Percentiles rank a stretch among this genome's conserved stretches.
phyloP scores from a whole-genome alignment of 2,888 invertebrate genomes.

The Marasmarcha lunaedactyla region DNA sequence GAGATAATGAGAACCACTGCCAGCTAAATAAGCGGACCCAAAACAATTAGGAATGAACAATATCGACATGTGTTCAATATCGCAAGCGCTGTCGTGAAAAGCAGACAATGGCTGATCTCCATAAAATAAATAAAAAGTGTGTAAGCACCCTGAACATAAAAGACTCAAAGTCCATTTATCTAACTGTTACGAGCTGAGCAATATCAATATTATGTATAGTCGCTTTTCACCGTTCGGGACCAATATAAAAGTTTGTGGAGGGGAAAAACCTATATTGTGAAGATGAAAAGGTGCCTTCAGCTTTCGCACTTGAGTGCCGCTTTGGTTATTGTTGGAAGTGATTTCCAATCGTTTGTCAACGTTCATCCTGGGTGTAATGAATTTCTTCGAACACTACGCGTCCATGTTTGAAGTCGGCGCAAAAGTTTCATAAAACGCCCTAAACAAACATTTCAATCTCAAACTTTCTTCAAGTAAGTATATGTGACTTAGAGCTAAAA shows the following conservation, averaged over 20 bases:
- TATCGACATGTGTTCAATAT: too few relatives aligned
- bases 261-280: slow-evolving; percentile 13
- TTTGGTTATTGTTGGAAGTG: slow-evolving; percentile 16
- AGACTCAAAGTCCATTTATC: not conserved
- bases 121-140: too few relatives aligned
- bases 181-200: not conserved
- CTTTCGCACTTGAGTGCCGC: slow-evolving; percentile 23
- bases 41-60: too few relatives aligned
- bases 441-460: too few relatives aligned
- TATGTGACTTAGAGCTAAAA: too few relatives aligned
- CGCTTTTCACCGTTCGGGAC: slow-evolving; percentile 3
- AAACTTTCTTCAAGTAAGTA: too few relatives aligned
- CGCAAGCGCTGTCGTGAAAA: too few relatives aligned
- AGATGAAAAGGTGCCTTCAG: slow-evolving; percentile 13
- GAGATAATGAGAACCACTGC: too few relatives aligned
- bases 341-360: slow-evolving; percentile 9
- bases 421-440: too few relatives aligned
- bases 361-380: slow-evolving; percentile 12
- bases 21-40: too few relatives aligned
- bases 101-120: too few relatives aligned
- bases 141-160: not conserved
- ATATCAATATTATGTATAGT: slow-evolving; percentile 1
- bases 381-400: slow-evolving; percentile 5
- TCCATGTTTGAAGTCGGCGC: too few relatives aligned
- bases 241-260: slow-evolving; percentile 23